These are phyloP conservation scores for Ahaetulla prasina DNA, from an alignment of 2,113 vertebrate genomes.

Conservation along the genomic window DNA sequence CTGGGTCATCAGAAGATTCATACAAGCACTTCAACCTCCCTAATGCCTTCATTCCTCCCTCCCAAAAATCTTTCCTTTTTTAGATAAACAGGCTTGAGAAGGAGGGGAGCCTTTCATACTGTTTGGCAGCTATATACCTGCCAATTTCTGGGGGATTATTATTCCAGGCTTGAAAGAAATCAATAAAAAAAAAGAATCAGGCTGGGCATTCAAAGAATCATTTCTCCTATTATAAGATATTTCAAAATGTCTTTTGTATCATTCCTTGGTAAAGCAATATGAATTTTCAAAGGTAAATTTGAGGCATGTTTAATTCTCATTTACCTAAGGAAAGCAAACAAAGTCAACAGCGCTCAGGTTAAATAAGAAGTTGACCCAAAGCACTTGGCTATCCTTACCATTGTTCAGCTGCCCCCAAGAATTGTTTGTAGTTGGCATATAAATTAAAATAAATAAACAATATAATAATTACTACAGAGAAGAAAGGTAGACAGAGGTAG, in stretches of 20 bases:
- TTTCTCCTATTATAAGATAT: constrained; percentile 29
- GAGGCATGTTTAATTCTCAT: background rate
- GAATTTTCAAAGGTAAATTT: background rate
- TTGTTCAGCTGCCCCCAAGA: background rate
- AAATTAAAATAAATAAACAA: background rate
- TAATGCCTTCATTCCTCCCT: background rate
- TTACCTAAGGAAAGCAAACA: background rate
- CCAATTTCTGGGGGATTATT: background rate
- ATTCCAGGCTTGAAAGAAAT: background rate
- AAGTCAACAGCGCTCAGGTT: background rate
- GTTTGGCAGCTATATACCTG: background rate
- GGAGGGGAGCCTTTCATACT: background rate
- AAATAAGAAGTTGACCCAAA: background rate
- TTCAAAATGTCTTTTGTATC: background rate
- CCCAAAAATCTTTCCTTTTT: background rate
- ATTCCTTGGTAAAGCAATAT: background rate
- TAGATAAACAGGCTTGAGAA: constrained; percentile 21
- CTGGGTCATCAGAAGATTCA: background rate
- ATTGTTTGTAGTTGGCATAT: background rate
- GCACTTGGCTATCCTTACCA: background rate
- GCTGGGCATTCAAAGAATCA: constrained; percentile 11
- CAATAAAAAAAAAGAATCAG: constrained; percentile 3
- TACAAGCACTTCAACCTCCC: background rate
- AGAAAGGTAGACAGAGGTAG: background rate
- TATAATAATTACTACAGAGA: background rate